Base-by-base conservation (phyloP, 2,113 vertebrate species). In the Bubo blakistoni region DNA sequence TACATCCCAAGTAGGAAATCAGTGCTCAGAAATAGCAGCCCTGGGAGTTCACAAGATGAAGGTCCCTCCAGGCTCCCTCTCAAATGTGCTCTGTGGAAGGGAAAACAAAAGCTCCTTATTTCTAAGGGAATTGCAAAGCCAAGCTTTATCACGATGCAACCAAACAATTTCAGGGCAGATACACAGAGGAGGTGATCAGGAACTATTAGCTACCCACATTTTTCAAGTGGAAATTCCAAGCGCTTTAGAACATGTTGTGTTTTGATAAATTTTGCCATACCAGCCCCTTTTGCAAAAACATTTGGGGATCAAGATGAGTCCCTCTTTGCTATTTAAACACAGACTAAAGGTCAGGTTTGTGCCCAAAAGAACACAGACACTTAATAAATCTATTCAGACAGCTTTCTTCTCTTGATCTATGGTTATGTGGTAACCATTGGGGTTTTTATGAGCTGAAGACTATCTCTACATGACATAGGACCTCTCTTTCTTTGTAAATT, bases 1-100 rank as follows among this genome's bases (percentile, higher is more conserved):
- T 97, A 92, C 95, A 95, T 96, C 94, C 96, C 95, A 94, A 96
- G 85, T 96, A 95, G 97, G 97, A 98, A 98, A 96, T 90, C 24
- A 0, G 80, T 96, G 94, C 96, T 96, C 92, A 95, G 96, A 97
- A 97, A 97, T 95, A 97, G 96, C 94, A 95, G 90, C 81, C 69
- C 86, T 90, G 94, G 55, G 88, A 97, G 94, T 93, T 97, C 90
- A 92, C 22, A 4, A 91, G 86, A 97, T 65, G 96, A 94, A 94
- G 91, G 80, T 81, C 62, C 87, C 86, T 93, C 91, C 77, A 77
- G 86, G 67, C 77, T 90, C 76, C 36, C 32, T 91, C 90, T 73
- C 86, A 78, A 81, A 72, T 10, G 51, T 2, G 2, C 81, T 38
- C 38, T 3, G 0, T 67, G 46, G 54, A 92, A 93, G 65, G 52